Evolutionary conservation across 2,113 vertebrate genomes (phyloP).

Genomic region (Uria lomvia): DNA sequence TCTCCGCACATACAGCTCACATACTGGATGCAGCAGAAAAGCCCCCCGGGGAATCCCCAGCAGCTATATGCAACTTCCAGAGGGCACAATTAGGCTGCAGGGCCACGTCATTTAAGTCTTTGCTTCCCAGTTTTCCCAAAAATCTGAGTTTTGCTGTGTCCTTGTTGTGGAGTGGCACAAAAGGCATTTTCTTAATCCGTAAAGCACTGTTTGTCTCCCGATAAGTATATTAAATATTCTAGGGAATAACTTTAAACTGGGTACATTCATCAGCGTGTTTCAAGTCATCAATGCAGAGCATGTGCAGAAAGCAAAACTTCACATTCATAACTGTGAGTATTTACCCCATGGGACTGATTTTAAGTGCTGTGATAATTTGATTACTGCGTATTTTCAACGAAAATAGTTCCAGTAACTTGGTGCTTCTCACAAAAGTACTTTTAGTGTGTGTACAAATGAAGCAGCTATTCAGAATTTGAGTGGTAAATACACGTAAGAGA

Average conservation of each 20-base stretch:
- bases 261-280: background rate
- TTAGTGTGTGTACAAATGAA: background rate
- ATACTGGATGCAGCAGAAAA: background rate
- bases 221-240: background rate
- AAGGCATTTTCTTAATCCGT: background rate
- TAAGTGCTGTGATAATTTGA: slow-evolving; percentile 31
- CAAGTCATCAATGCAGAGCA: background rate
- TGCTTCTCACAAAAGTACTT: background rate
- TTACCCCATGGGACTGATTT: slow-evolving; percentile 23
- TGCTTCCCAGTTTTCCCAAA: background rate
- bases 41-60: background rate
- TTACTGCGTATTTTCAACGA: background rate
- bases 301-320: background rate
- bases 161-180: background rate
- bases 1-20: background rate
- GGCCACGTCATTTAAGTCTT: background rate
- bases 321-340: background rate
- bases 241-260: background rate
- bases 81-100: background rate
- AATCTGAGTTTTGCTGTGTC: background rate
- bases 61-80: background rate
- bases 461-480: background rate
- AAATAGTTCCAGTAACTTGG: slow-evolving; percentile 7
- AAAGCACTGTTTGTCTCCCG: background rate
- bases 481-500: background rate